Evolutionary conservation across 1,140 invertebrate species (phyloP), one percentile per base, ranked within the genome.

Genomic region (Drosophila littoralis): DNA sequence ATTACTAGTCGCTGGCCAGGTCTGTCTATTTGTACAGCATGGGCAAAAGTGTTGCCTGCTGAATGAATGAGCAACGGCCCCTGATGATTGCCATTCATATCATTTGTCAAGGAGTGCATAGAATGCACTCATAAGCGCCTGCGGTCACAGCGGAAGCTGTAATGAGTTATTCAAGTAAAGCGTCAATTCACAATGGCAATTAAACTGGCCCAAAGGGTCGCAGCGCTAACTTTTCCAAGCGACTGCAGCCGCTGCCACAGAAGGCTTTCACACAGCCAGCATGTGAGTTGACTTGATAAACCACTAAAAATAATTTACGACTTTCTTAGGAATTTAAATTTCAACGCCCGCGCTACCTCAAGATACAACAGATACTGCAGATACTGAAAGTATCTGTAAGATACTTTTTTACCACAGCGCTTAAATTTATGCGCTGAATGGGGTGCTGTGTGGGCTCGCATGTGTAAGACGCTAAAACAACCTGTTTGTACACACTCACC

Each of bases 261-360:
- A 40, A 45, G 42, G 33, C 73, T 80, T 80, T 84, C 73, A 72
- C 63, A 74, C 77, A 66, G 32, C 50, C 22, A 28, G 13, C 36
- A 68, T 72, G 71, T 59, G 66, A 64, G 76, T 77, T 89, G 84
- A 89, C 77, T 81, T 81, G 70, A 81, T 88, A 88, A 84, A 84
- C 84, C 84, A 68, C 85, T 90, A 90, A 85, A 89, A 89, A 89
- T 89, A 89, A 89, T 89, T 90, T 89, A 89, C 85, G 85, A 90
- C 81, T 81, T 89, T 81, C 77, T 72, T 64, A 68, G 78, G 85
- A 89, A 89, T 89, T 89, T 89, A 90, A 89, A 89, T 89, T 84
- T 89, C 75, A 79, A 74, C 84, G 80, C 84, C 84, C 58, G 58
- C 80, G 42, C 45, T 46, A 54, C 61, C 60, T 64, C 3, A 10